Evolutionary conservation across 1,140 invertebrate species (phyloP), one percentile per base, ranked within the genome.

Genomic region (Listronotus oregonensis): DNA sequence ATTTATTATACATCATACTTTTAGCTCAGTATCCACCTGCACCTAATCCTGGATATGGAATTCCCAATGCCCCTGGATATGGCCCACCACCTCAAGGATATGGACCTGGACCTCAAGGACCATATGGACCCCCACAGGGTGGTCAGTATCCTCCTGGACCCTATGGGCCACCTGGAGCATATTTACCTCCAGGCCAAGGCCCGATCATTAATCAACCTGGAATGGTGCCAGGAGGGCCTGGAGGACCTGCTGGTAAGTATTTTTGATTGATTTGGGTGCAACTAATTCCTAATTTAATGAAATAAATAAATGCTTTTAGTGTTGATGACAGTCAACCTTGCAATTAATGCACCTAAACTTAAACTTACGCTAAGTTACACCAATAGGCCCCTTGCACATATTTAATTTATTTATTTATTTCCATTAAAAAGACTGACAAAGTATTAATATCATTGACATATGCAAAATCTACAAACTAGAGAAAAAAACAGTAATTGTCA

Each of bases 51-150:
- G 63, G 47, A 14, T 67, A 60, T 47, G 8, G 7, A n/a, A 46
- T 40, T 49, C 67, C 60, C 9, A 55, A 66, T 59, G 60, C 52
- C 11, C 64, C 64, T 7, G 68, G 70, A 11, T 66, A 67, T 51
- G 62, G 49, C 21, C 5, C 21, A 3, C 67, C 66, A 6, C 67
- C 64, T 12, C 58, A 56, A 55, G 63, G 62, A 12, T 73, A 70
- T 57, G 47, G 18, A n/a, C 71, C 71, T 40, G 66, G 61, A 27
- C 27, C 64, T 64, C 9, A 56, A 67, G 44, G 49, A 17, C 46
- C 21, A n/a, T 54, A 49, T 14, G 64, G 64, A 43, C 69, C 69
- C 11, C 68, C 70, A 31, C 66, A 64, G 47, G 44, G 31, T 31
- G 65, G 51, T 7, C 34, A 44, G 9, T 34, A 54, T 11, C 39